A percentile compares a stretch with the other conserved stretches of the same genome.
These are phyloP conservation scores for Dryobates pubescens DNA, from an alignment of 2,797 vertebrate species.

Conservation along the genomic window DNA sequence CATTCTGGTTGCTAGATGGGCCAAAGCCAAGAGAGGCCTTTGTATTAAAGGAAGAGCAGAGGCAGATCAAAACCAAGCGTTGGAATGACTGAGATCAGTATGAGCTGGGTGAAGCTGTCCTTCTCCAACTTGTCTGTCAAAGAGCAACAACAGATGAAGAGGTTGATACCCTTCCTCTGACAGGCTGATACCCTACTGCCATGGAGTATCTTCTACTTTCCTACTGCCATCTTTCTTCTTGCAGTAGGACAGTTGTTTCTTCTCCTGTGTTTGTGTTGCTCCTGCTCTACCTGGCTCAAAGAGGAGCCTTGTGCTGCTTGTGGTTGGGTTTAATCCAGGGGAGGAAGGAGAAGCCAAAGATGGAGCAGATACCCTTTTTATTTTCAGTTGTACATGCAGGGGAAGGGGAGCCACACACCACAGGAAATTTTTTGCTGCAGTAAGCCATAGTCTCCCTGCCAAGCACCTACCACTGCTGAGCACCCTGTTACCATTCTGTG, in stretches of 20 bases:
- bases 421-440: not conserved
- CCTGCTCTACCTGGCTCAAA: not conserved
- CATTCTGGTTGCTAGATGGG: not conserved
- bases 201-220: not conserved
- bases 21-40: not conserved
- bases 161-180: not conserved
- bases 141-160: not conserved
- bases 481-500: not conserved
- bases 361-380: no score
- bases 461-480: not conserved
- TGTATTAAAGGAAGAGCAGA: not conserved
- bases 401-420: accelerated
- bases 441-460: not conserved
- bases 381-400: not conserved
- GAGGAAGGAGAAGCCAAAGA: not conserved
- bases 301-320: accelerated
- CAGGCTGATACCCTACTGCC: not conserved
- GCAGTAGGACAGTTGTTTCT: not conserved
- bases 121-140: not conserved
- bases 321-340: not conserved
- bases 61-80: not conserved
- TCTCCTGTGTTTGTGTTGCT: not conserved
- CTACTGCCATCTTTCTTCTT: not conserved
- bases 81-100: not conserved
- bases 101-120: not conserved